Base-by-base conservation (phyloP, 2,113 vertebrate species). In the Polypterus bichir region DNA sequence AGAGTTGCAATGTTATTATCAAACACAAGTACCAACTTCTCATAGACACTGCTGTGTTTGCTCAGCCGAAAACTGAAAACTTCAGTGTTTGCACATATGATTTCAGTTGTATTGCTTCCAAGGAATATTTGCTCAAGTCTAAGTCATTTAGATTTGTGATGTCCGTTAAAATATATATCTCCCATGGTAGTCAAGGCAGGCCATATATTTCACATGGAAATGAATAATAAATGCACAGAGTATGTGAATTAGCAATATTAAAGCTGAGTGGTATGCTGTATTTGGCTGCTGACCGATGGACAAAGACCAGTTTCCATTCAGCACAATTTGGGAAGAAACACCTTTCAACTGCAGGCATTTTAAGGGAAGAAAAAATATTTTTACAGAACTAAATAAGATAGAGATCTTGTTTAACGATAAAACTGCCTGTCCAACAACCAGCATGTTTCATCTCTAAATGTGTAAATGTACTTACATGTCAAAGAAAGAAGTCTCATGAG, bases 231-330 rank as follows among this genome's bases (percentile, higher is more conserved):
- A 77, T 75, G 49, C 70, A 45, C 56, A 74, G 61, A 71, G 59
- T 70, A 71, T 71, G 80, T 79, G 73, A 74, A 79, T 72, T 79
- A 78, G 68, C 64, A 70, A 76, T 80, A 72, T 73, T 72, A 81
- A 70, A 75, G 62, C 69, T 62, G 69, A 71, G 59, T 80, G 75
- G 66, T 69, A 27, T 66, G 68, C n/a, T 65, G 67, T 70, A 75
- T 70, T 77, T 64, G 76, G 73, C 75, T 58, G 5, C 79, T 74
- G 76, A 74, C 65, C 71, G 73, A 67, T 68, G 73, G 54, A 65
- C 27, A 49, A 49, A 49, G 54, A 46, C 58, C 53, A 57, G 4
- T 65, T 62, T 58, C 63, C 67, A 63, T 68, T 66, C 60, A 66
- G 71, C 62, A 65, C 44, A 56, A 52, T 57, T 47, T 59, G 49